Percentiles rank a stretch among this genome's conserved stretches.
These are phyloP conservation scores for Spizella passerina DNA, from an alignment of 2,797 vertebrate species.

Conservation along the genomic window DNA sequence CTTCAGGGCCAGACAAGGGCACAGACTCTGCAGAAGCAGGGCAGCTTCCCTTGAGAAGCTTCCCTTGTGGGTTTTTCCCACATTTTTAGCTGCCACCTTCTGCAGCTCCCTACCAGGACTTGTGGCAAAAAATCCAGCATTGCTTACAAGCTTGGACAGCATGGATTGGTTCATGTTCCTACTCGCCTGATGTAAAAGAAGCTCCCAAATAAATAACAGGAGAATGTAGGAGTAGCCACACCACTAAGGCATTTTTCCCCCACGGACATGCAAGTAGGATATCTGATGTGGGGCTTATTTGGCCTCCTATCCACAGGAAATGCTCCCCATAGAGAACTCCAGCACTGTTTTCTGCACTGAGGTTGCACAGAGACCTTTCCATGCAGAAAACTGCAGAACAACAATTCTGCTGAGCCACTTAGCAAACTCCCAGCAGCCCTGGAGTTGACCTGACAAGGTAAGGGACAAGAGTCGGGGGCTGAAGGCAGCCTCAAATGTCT, in stretches of 20 bases:
- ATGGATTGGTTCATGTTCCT: not conserved
- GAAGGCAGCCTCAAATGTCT: not conserved
- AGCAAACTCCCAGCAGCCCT: not conserved
- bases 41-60: not conserved
- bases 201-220: not conserved
- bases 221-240: not conserved
- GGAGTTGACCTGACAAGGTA: not conserved
- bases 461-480: not conserved
- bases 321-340: not conserved
- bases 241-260: not conserved
- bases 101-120: not conserved
- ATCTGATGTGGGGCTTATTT: not conserved
- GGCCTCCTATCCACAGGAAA: not conserved
- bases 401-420: not conserved
- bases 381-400: not conserved
- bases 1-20: not conserved
- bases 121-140: rapidly evolving
- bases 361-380: not conserved
- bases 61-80: not conserved
- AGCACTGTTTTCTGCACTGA: not conserved
- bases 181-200: not conserved
- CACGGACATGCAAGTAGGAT: not conserved
- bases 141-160: not conserved
- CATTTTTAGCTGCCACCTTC: not conserved
- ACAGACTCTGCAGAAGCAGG: not conserved